These are phyloP conservation scores for Dryocosmus kuriphilus DNA, from an alignment of 2,888 invertebrate species.

Conservation along the genomic window DNA sequence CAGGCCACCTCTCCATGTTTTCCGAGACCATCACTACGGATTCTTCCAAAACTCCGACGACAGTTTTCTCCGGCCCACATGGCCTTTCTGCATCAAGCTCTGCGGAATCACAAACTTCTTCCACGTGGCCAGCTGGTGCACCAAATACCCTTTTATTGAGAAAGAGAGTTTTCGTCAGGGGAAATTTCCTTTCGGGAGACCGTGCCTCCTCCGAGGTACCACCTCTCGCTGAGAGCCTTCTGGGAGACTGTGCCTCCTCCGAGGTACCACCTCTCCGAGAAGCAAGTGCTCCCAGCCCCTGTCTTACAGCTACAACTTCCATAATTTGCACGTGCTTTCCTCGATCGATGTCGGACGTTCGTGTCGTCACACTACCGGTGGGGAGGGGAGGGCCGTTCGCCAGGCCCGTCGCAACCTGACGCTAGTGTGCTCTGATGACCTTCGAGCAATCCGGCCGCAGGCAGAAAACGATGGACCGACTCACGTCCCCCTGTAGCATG, in stretches of 20 bases:
- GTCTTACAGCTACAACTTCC: neutral
- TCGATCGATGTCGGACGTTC: neutral
- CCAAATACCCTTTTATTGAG: neutral
- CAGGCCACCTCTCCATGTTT: too few relatives aligned
- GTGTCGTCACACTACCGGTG: neutral
- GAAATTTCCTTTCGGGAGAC: neutral
- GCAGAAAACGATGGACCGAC: neutral
- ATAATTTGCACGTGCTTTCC: neutral
- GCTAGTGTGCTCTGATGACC: neutral
- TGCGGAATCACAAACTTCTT: too few relatives aligned
- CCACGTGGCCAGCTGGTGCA: neutral
- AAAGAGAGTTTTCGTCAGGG: neutral
- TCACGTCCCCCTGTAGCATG: neutral
- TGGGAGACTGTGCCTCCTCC: neutral
- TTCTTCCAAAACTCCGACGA: too few relatives aligned
- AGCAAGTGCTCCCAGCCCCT: neutral
- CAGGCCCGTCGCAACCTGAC: neutral
- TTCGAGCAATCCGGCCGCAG: neutral
- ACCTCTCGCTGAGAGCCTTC: neutral
- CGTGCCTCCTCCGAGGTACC: neutral
- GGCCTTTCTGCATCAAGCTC: too few relatives aligned
- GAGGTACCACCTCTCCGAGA: neutral
- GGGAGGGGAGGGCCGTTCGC: neutral
- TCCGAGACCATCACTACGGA: too few relatives aligned
- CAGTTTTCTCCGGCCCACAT: too few relatives aligned